Conservation (phyloP, 1,140 invertebrate genomes). For the Campodea augens region DNA sequence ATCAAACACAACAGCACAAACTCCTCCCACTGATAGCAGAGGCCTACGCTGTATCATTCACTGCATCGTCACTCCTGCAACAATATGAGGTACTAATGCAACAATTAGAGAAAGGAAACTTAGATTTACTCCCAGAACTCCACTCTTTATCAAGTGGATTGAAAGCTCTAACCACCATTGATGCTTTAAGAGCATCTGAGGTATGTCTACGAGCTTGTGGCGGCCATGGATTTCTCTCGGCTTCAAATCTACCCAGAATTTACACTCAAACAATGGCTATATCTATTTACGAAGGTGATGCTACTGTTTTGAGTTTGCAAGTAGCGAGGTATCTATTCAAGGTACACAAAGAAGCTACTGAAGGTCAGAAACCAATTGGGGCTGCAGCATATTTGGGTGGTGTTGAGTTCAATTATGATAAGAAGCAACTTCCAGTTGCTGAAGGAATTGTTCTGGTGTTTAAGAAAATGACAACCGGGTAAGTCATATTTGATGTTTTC, state of each 20-base stretch:
- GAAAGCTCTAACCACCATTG: conserved; percentile 64
- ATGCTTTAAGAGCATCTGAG: conserved; percentile 52
- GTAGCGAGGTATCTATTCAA: neutral
- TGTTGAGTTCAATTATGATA: too few relatives aligned
- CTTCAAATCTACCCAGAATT: conserved; percentile 61
- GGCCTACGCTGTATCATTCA: conserved; percentile 51
- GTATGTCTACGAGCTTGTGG: conserved; percentile 68
- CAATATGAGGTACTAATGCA: conserved; percentile 61
- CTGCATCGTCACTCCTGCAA: conserved; percentile 53
- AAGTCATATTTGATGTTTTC: too few relatives aligned
- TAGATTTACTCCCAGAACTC: conserved; percentile 62
- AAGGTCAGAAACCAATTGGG: too few relatives aligned
- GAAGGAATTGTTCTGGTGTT: too few relatives aligned
- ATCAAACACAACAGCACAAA: conserved; percentile 82
- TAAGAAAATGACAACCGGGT: too few relatives aligned
- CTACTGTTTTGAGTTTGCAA: neutral
- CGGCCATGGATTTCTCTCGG: conserved; percentile 78
- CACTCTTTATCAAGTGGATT: conserved; percentile 77
- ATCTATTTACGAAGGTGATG: conserved; percentile 71
- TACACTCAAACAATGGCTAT: conserved; percentile 64
- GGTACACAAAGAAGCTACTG: neutral
- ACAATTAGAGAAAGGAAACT: conserved; percentile 54
- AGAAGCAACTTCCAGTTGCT: too few relatives aligned
- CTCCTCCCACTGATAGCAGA: conserved; percentile 62
- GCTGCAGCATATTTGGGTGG: too few relatives aligned